Base-by-base conservation (phyloP, 2,113 vertebrate species). In the Paraplagusia blochii region DNA sequence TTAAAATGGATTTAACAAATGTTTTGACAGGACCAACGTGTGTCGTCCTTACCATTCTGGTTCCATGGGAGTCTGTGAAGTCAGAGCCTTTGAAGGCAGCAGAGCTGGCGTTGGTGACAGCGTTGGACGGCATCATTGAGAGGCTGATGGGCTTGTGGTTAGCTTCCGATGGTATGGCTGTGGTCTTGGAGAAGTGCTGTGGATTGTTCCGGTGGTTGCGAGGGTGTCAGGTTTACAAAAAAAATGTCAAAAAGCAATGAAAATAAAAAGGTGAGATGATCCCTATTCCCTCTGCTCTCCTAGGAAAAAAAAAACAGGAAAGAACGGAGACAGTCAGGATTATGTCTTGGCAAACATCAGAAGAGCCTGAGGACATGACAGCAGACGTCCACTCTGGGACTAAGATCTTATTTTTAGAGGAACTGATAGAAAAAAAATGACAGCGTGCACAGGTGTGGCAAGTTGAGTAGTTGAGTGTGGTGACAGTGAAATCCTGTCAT, bases 111-210 rank as follows among this genome's bases (percentile, higher is more conserved):
- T 82, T 79, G 82, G 87, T 76, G 69, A 79, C 88, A 76, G 72
- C 76, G 78, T 91, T 94, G 91, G 93, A 93, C 75, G 92, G 93
- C 93, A 94, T 94, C 44, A 55, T 85, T 73, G 69, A 11, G 55
- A 62, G 44, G 63, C 54, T 66, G 66, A 33, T 18, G 63, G 57
- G 44, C 44, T 66, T 69, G 48, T 42, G 40, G 44, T 48, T 15
- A 1, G 9, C 34, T 16, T 11, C 53, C 53, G 62, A 67, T 36
- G 49, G 54, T 44, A 63, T 35, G 48, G 11, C 6, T 29, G 10
- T 16, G 49, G 8, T 34, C 62, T 59, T 9, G 0, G 65, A 66
- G n/a, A 7, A 34, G 7, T 1, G n/a, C 9, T 11, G 50, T 15
- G 1, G 60, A 65, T 8, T 0, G 71, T 66, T 69, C n/a, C n/a